Conservation (phyloP, 2,113 vertebrate genomes). For the Anhinga rufa region DNA sequence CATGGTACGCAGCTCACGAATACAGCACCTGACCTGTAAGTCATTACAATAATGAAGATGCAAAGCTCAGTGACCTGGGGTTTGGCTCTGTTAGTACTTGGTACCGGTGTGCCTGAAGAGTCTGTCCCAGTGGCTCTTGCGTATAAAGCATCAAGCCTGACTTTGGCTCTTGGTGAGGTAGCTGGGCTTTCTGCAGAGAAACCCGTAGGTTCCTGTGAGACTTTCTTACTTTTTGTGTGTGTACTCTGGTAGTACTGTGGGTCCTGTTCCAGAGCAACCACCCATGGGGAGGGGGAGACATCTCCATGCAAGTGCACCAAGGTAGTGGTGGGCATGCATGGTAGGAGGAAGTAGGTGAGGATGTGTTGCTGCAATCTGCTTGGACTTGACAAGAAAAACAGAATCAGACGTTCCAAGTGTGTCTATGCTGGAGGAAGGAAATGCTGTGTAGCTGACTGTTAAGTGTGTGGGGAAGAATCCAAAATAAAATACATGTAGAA, state of each 20-base stretch:
- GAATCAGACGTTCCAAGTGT: not conserved
- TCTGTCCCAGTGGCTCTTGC: not conserved
- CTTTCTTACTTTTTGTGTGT: not conserved
- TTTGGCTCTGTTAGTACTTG: not conserved
- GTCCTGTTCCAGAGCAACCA: not conserved
- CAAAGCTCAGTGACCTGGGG: not conserved
- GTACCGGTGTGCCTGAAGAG: not conserved
- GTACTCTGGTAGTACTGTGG: not conserved
- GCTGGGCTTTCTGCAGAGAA: not conserved
- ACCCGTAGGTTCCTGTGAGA: not conserved
- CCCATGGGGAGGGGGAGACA: not conserved
- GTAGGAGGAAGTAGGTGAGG: not conserved
- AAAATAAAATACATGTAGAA: not conserved
- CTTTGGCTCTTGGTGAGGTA: not conserved
- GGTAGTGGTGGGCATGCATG: rapidly evolving
- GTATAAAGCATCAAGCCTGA: not conserved
- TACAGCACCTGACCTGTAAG: not conserved
- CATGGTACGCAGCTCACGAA: rapidly evolving
- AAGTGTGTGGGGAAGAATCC: not conserved
- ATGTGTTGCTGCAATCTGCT: not conserved
- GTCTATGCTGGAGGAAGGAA: not conserved
- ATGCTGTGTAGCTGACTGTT: not conserved
- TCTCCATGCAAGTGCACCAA: not conserved
- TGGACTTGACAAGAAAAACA: not conserved
- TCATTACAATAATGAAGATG: not conserved